phyloP scores from a whole-genome alignment of 1,140 invertebrate species.

The Cotesia vestalis region DNA sequence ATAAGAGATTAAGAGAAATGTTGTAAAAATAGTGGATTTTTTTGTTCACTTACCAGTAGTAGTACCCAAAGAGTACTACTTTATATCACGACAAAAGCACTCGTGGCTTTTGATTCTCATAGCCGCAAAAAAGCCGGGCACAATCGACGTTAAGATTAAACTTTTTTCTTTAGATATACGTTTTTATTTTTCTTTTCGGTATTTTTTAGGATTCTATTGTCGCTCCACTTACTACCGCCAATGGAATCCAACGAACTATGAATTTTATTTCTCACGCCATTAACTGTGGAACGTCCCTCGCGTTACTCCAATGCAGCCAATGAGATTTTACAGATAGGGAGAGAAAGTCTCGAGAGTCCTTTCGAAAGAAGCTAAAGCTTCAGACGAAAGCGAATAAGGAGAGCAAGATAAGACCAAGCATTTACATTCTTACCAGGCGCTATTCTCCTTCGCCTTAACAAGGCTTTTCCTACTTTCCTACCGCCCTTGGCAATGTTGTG shows the following conservation, averaged over 20 bases:
- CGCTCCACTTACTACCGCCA: slow-evolving; percentile 26
- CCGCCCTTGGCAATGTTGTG: slow-evolving; percentile 14
- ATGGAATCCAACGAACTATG: slow-evolving; percentile 32
- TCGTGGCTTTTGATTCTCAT: no score
- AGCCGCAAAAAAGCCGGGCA: not conserved
- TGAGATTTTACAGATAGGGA: slow-evolving; percentile 29
- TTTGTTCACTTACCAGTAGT: no score
- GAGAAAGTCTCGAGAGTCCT: slow-evolving; percentile 33
- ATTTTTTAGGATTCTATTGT: slow-evolving; percentile 14
- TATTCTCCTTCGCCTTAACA: slow-evolving; percentile 56
- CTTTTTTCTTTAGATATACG: not conserved
- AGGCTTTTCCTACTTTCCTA: slow-evolving; percentile 40
- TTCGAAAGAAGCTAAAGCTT: slow-evolving; percentile 31
- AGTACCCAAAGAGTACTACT: no score
- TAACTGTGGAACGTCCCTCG: slow-evolving; percentile 21
- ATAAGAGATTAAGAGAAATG: no score
- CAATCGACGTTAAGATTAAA: slow-evolving; percentile 18
- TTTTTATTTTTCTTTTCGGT: slow-evolving; percentile 7
- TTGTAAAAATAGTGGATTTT: no score
- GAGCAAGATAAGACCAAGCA: slow-evolving; percentile 53
- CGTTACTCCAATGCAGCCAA: slow-evolving; percentile 25
- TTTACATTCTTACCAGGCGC: slow-evolving; percentile 57
- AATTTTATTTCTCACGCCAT: slow-evolving; percentile 33
- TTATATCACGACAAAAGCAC: no score
- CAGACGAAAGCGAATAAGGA: slow-evolving; percentile 23